Percentiles rank a stretch among this genome's conserved stretches.
Conservation (phyloP, 2,888 invertebrate species). For the Calephelis perditalis region DNA sequence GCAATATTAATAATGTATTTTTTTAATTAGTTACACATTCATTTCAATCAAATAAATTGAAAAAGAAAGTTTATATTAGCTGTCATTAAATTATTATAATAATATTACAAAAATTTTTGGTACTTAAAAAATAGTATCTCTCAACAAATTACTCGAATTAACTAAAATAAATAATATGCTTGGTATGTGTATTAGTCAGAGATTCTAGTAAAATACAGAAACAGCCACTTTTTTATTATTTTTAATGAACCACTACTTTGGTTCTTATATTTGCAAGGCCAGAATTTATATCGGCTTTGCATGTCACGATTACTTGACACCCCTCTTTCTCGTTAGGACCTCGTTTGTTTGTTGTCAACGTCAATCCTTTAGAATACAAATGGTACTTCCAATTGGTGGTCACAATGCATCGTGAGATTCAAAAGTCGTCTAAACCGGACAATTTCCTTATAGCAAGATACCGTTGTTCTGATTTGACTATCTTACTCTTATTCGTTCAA, state of each 20-base stretch:
- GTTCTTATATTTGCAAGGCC: constrained; percentile 13
- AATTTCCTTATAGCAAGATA: not conserved
- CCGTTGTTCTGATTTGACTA: not conserved
- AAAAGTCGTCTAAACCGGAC: not conserved
- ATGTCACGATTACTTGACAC: constrained; percentile 49
- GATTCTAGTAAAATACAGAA: too few relatives aligned
- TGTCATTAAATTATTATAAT: too few relatives aligned
- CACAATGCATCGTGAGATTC: constrained; percentile 33
- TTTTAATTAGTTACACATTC: too few relatives aligned
- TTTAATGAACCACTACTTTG: not conserved
- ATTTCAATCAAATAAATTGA: too few relatives aligned
- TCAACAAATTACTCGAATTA: too few relatives aligned
- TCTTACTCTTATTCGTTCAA: too few relatives aligned
- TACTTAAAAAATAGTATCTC: too few relatives aligned
- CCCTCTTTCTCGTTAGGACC: constrained; percentile 63
- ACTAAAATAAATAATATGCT: too few relatives aligned
- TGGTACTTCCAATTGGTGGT: constrained; percentile 46
- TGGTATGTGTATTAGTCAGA: too few relatives aligned
- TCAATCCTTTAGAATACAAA: constrained; percentile 40
- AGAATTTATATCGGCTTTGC: constrained; percentile 30
- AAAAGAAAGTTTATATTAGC: too few relatives aligned
- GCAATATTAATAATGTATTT: too few relatives aligned
- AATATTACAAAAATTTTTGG: too few relatives aligned
- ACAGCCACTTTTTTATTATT: not conserved
- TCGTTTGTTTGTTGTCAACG: constrained; percentile 69